Conservation (phyloP, 2,888 invertebrate genomes). For the Monochamus alternatus region DNA sequence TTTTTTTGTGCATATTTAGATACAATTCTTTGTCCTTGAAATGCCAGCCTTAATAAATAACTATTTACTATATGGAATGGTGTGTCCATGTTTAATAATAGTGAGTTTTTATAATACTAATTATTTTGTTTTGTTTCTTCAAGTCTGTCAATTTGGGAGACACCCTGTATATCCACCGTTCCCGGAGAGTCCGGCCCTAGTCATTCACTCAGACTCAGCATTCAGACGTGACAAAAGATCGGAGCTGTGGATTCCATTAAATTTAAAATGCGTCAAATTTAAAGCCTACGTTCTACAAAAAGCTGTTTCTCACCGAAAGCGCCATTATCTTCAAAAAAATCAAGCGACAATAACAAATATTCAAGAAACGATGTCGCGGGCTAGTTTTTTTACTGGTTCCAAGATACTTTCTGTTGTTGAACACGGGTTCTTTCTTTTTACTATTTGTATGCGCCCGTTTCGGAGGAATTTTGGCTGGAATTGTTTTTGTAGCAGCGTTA, state of each 20-base stretch:
- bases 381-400: conserved; percentile 45
- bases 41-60: too few relatives aligned
- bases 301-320: conserved; percentile 57
- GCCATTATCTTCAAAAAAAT: conserved; percentile 52
- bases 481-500: conserved; percentile 6
- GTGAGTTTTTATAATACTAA: too few relatives aligned
- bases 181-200: conserved; percentile 28
- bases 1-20: too few relatives aligned
- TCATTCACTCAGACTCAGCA: conserved; percentile 36
- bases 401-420: conserved; percentile 29
- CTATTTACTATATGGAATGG: too few relatives aligned
- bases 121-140: too few relatives aligned
- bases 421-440: conserved; percentile 27
- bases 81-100: too few relatives aligned
- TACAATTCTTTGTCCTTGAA: too few relatives aligned
- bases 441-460: conserved; percentile 5
- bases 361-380: conserved; percentile 43
- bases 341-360: conserved; percentile 49
- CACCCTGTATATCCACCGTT: not conserved
- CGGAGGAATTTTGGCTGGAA: conserved; percentile 24
- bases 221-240: conserved; percentile 53
- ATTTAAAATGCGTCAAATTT: conserved; percentile 64
- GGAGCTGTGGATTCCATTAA: conserved; percentile 59
- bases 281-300: conserved; percentile 59
- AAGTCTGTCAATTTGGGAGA: too few relatives aligned